Percentiles rank a stretch among this genome's conserved stretches.
Conservation (phyloP, 1,140 invertebrate species). For the Penaeus vannamei region DNA sequence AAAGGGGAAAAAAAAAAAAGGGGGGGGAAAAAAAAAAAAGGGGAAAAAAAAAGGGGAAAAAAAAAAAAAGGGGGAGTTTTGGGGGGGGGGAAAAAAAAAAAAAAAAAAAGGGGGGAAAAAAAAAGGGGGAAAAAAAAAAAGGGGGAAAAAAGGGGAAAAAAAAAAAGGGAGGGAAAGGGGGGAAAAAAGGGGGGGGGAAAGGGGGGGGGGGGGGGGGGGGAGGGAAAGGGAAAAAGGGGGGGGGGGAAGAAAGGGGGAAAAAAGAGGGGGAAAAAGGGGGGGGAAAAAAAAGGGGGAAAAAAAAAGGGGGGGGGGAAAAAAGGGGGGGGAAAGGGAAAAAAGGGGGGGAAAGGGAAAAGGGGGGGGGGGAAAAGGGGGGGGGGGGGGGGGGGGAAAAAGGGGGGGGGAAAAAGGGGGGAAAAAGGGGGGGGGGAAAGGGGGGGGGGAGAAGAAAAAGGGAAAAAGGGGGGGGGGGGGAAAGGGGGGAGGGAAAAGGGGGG, state of each 20-base stretch:
- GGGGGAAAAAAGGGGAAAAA: background rate
- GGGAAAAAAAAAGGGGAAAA: background rate
- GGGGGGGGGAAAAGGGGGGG: slow-evolving; percentile 9
- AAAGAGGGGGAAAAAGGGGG: background rate
- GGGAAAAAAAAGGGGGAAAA: slow-evolving; percentile 4
- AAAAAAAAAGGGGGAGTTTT: background rate
- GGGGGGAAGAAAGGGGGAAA: background rate
- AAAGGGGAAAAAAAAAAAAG: background rate
- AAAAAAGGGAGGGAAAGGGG: background rate
- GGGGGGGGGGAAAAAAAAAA: background rate
- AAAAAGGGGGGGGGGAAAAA: background rate
- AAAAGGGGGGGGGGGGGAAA: background rate
- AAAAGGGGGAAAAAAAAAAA: background rate
- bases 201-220: background rate
- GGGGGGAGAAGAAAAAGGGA: background rate
- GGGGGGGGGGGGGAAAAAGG: slow-evolving; percentile 1
- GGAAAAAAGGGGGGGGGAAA: background rate
- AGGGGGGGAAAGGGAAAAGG: slow-evolving; percentile 16
- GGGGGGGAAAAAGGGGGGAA: background rate
- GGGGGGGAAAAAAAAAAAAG: background rate
- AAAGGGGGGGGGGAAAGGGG: background rate
- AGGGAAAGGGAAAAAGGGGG: background rate
- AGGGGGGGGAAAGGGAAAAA: background rate
- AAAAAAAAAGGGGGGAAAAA: background rate
- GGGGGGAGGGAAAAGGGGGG: background rate